Base-by-base conservation (phyloP, 2,113 vertebrate species). In the Hydropotes inermis region DNA sequence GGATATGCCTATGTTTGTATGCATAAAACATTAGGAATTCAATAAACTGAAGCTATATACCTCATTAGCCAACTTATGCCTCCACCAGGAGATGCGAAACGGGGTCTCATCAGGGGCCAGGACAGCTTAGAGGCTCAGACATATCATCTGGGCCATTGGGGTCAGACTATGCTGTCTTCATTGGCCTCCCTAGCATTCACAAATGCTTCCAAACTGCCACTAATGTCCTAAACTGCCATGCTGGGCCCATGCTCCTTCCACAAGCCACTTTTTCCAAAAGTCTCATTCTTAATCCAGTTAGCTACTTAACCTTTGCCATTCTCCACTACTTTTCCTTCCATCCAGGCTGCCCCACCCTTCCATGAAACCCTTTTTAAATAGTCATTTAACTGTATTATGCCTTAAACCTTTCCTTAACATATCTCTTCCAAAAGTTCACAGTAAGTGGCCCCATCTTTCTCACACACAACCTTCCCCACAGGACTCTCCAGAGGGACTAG, bases 131-230 rank as follows among this genome's bases (percentile, higher is more conserved):
- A 47, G 36, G 9, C n/a, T 43, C 10, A 70, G 43, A 21, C 2
- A 21, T 19, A 30, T 14, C 4, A 10, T 45, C 28, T 86, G 27
- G 57, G 11, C 33, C 67, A 43, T 0, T 19, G 25, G 9, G 16
- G 1, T 61, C 30, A 54, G 7, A 76, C 8, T 15, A 9, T 6
- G 16, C 43, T 43, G 1, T 6, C 17, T 30, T 50, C 0, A 5
- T 55, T 47, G 3, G 30, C 52, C 33, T 78, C n/a, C 25, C 30
- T 47, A 30, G 50, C 27, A 33, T 67, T 83, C 43, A 67, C 14
- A 67, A 52, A 85, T 23, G 6, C 47, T 47, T n/a, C 21, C 25
- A 79, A 81, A 87, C 21, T 85, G 12, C 52, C 25, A 79, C 19
- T 2, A 55, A 21, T 21, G 15, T 5, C 54, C 27, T 33, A 16